A percentile compares a stretch with the other conserved stretches of the same genome.
Conservation (phyloP, 2,113 vertebrate genomes). For the Pelmatolapia mariae region DNA sequence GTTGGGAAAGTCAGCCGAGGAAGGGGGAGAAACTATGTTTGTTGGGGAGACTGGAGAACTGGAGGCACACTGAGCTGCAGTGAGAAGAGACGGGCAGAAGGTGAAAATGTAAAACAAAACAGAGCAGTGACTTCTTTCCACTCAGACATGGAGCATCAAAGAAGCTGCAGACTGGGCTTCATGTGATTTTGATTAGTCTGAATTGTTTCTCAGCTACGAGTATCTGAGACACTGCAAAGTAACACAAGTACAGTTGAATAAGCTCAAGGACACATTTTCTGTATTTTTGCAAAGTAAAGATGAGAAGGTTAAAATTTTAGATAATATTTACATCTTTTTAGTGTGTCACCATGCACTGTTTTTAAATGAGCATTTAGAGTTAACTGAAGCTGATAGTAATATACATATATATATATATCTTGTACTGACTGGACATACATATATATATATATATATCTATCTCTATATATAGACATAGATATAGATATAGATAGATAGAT, state of each 20-base stretch:
- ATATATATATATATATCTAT: too few species aligned
- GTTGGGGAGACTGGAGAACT: constrained; percentile 85
- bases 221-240: background rate
- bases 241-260: background rate
- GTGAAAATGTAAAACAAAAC: constrained; percentile 47
- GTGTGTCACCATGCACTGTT: background rate
- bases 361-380: background rate
- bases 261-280: background rate
- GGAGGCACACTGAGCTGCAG: constrained; percentile 85
- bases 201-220: too few species aligned
- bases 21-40: constrained; percentile 81
- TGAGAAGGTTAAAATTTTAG: background rate
- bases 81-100: constrained; percentile 33
- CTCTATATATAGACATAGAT: too few species aligned
- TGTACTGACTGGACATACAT: too few species aligned
- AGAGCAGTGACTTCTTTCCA: background rate
- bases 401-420: too few species aligned
- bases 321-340: background rate
- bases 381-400: background rate
- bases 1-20: constrained; percentile 80
- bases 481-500: background rate
- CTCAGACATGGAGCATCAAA: background rate
- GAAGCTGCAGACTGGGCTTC: background rate
- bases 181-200: background rate
- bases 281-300: background rate